Base-by-base conservation (phyloP, 2,888 invertebrate species). In the Stictocephala bisonia region DNA sequence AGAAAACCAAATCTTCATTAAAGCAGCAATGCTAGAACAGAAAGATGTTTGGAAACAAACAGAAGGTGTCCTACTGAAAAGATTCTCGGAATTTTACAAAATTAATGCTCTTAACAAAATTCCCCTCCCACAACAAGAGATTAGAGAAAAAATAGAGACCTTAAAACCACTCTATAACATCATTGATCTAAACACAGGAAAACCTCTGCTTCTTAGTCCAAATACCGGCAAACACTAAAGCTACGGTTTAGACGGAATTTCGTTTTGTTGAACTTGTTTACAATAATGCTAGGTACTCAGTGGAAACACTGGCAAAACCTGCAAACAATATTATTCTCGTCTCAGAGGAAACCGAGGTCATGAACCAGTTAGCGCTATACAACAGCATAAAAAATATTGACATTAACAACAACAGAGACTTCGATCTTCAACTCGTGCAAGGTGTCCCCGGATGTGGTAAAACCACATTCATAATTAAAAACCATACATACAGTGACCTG, bases 261-360 rank as follows among this genome's bases (percentile, higher is more conserved):
- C 44, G 44, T 44, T 44, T 44, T 44, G 15, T 44, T 9, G 44
- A 44, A 44, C 44, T 44, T n/a, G 7, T n/a, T 6, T 15, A 44
- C 44, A 44, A n/a, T 15, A 44, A 15, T 15, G 15, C 7, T n/a
- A 44, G 9, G 15, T 44, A 44, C 44, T 44, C 44, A n/a, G 44
- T 44, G 7, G 44, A 7, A 44, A 44, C 44, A n/a, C 15, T 15
- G 15, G 44, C 15, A 44, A 44, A 44, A 44, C 44, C 44, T 44
- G 44, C 44, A 44, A 44, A 44, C 44, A 44, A 44, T n/a, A 44
- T 44, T 44, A 44, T 44, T n/a, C 44, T 44, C 15, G 44, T 44
- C 44, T 44, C 15, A 15, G 44, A 44, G 44, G 44, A 44, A 44
- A 44, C 44, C 7, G 44, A 44, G 15, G 15, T 44, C 4, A 44